Evolutionary conservation across 2,888 invertebrate genomes (phyloP), one percentile per base, ranked within the genome.

Genomic region (Ormyrus thymus): DNA sequence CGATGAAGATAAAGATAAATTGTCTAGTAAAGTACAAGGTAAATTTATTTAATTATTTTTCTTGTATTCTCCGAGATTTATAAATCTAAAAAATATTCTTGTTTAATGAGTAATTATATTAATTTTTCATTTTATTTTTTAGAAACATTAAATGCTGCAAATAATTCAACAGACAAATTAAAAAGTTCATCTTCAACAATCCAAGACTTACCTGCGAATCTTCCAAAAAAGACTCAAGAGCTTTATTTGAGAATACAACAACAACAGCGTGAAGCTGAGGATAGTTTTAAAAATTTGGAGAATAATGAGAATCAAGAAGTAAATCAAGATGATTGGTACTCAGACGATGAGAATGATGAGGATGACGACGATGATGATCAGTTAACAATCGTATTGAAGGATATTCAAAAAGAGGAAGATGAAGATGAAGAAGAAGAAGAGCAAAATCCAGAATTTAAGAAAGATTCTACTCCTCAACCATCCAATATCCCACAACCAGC

Each of bases 291-390:
- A 78, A 91, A 91, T 69, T 85, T 90, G 71, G 90, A 91, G 76
- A 87, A 88, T 4, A 75, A 29, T 6, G 88, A 90, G 61, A 81
- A 86, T 13, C 86, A 86, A 48, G 88, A 88, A 50, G 84, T 87
- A 0, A 85, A 84, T 15, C 86, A 85, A 71, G 91, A 91, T 76
- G 93, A 94, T 89, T 96, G 96, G 94, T 96, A 96, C 87, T 96
- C 95, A 1, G 95, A 95, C 87, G 95, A 95, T 82, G 96, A 96
- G 84, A 95, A 95, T 84, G 95, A 94, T 79, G 92, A 92, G 43
- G 87, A 87, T 5, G 87, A 91, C 72, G 91, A 90, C n/a, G 83
- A 87, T 79, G 83, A 82, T 29, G 85, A 88, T 78, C 87, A 88
- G 82, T 82, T 90, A 50, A 89, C 88, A 10, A 90, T 96, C 94